phyloP scores from a whole-genome alignment of 2,888 invertebrate species.

The Liodrosophila aerea region DNA sequence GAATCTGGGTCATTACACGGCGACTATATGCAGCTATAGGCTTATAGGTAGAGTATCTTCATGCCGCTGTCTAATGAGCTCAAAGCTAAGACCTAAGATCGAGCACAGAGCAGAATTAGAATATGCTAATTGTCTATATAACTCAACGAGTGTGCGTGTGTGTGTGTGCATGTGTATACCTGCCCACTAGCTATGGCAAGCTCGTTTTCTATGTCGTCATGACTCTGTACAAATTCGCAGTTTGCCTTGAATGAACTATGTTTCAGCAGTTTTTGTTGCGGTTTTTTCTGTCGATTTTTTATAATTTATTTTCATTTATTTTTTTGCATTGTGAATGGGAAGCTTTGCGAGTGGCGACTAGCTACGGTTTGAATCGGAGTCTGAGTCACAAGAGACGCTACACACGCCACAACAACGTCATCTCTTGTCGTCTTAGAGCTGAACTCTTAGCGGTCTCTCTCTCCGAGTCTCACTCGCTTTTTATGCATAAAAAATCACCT shows the following conservation, averaged over 20 bases:
- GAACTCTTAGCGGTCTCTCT: constrained; percentile 2
- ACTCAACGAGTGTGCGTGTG: constrained; percentile 12
- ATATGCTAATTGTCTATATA: constrained; percentile 66
- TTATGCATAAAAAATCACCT: constrained; percentile 62
- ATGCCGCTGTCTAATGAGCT: constrained; percentile 13
- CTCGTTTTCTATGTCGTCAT: constrained; percentile 54
- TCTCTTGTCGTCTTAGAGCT: constrained; percentile 39
- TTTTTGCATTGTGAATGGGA: constrained; percentile 46
- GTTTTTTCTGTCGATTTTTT: constrained; percentile 12
- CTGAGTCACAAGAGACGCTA: constrained; percentile 46
- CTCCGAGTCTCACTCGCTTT: too few relatives aligned
- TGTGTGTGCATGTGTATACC: constrained; percentile 12
- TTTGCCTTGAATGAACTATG: constrained; percentile 51
- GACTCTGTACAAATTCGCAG: constrained; percentile 41
- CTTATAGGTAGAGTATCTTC: constrained; percentile 3
- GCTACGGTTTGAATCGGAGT: constrained; percentile 9
- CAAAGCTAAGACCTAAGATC: constrained; percentile 18
- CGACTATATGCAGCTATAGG: constrained; percentile 1
- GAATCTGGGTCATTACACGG: constrained; percentile 48
- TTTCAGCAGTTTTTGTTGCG: constrained; percentile 6
- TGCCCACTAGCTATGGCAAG: constrained; percentile 36
- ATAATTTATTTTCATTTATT: background rate
- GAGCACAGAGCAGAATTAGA: constrained; percentile 58
- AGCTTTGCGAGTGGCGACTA: constrained; percentile 14
- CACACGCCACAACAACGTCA: constrained; percentile 62